These are phyloP conservation scores for Sebastes wilsoni DNA, from an alignment of 2,797 vertebrate species.

Conservation along the genomic window DNA sequence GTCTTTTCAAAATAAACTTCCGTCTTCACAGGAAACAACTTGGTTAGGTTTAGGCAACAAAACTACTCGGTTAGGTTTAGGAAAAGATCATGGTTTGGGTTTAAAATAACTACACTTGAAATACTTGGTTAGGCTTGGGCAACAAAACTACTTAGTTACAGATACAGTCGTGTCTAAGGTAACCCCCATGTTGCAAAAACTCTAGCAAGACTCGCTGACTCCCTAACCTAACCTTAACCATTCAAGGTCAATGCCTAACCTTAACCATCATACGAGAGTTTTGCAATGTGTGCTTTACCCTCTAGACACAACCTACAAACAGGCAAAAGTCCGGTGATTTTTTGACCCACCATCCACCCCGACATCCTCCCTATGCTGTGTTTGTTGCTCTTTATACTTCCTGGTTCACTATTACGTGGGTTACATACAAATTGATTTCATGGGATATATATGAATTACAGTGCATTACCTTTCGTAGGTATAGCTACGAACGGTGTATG, in stretches of 20 bases:
- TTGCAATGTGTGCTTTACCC: rapidly evolving
- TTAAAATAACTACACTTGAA: too few relatives aligned
- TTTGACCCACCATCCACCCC: too few relatives aligned
- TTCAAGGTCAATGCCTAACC: too few relatives aligned
- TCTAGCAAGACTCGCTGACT: background rate
- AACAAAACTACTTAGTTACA: background rate
- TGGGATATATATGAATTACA: background rate
- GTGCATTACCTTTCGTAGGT: too few relatives aligned
- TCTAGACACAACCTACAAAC: too few relatives aligned
- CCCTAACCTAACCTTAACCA: too few relatives aligned
- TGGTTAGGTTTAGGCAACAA: too few relatives aligned
- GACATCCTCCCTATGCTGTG: rapidly evolving
- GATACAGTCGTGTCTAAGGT: background rate
- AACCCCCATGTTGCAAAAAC: background rate
- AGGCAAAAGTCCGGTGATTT: too few relatives aligned
- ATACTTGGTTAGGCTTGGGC: too few relatives aligned
- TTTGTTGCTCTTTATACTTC: background rate
- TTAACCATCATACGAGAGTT: rapidly evolving
- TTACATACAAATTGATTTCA: rapidly evolving
- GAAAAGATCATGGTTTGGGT: too few relatives aligned
- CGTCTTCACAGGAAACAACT: rapidly evolving
- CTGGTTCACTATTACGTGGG: rapidly evolving
- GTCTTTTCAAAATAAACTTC: background rate
- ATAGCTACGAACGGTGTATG: too few relatives aligned
- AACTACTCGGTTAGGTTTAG: too few relatives aligned